Evolutionary conservation across 2,888 invertebrate genomes (phyloP).

Genomic region (Ormyrus pomaceus): DNA sequence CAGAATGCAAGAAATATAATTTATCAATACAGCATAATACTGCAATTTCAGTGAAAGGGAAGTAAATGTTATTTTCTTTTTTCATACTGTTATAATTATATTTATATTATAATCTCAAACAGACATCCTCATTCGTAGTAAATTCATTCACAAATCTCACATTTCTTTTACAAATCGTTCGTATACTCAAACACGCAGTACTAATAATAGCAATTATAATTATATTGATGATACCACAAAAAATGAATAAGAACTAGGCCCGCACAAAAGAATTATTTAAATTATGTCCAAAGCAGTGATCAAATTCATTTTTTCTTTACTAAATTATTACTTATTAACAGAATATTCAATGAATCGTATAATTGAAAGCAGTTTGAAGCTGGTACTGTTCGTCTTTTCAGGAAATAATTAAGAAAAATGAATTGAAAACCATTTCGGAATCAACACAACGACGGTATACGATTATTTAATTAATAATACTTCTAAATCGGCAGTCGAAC

Average conservation of each 20-base stretch:
- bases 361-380: slow-evolving; percentile 6
- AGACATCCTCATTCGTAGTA: slow-evolving; percentile 49
- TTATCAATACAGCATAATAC: slow-evolving; percentile 60
- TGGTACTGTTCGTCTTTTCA: background rate
- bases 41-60: slow-evolving; percentile 65
- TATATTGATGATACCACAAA: slow-evolving; percentile 59
- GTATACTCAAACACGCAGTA: slow-evolving; percentile 59
- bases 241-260: slow-evolving; percentile 68
- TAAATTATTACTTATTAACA: slow-evolving; percentile 34
- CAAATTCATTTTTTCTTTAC: slow-evolving; percentile 37
- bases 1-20: slow-evolving; percentile 38
- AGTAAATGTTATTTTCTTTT: slow-evolving; percentile 38
- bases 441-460: slow-evolving; percentile 50
- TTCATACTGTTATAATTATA: slow-evolving; percentile 51
- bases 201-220: slow-evolving; percentile 60
- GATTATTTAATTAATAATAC: slow-evolving; percentile 54
- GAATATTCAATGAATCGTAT: slow-evolving; percentile 28
- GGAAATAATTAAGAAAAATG: slow-evolving; percentile 33
- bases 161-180: slow-evolving; percentile 58
- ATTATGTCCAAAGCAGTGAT: slow-evolving; percentile 48
- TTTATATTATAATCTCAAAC: slow-evolving; percentile 56
- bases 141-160: slow-evolving; percentile 46
- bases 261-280: slow-evolving; percentile 54
- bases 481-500: slow-evolving; percentile 54
- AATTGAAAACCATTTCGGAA: slow-evolving; percentile 48